These are phyloP conservation scores for Coendou prehensilis DNA, from an alignment of 2,797 vertebrate species.

Conservation along the genomic window DNA sequence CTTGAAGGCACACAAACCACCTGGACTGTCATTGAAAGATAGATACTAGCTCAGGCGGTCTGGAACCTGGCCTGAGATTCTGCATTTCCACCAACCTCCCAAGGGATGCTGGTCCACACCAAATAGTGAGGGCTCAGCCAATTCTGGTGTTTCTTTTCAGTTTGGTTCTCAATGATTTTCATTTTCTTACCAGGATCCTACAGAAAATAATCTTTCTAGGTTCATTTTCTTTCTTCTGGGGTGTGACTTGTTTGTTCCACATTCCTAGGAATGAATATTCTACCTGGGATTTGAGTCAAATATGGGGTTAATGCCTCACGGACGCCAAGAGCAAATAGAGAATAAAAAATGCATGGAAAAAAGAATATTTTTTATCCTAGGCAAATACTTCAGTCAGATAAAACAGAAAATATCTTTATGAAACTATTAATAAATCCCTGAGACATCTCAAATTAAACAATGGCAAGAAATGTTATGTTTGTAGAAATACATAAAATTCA, in stretches of 20 bases:
- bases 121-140: too few species aligned
- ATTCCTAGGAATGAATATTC: constrained; percentile 38
- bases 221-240: not conserved
- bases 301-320: constrained; percentile 83
- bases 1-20: not conserved
- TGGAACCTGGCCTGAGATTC: not conserved
- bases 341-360: constrained; percentile 91
- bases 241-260: not conserved
- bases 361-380: constrained; percentile 90
- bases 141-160: not conserved
- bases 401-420: constrained; percentile 89
- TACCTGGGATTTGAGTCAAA: constrained; percentile 82
- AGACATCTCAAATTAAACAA: constrained; percentile 92
- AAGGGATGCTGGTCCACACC: fast-evolving
- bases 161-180: constrained; percentile 18
- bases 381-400: constrained; percentile 90
- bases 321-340: constrained; percentile 84
- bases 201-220: not conserved
- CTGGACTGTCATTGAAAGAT: not conserved
- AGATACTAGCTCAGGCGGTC: not conserved
- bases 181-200: not conserved
- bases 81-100: not conserved
- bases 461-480: constrained; percentile 89
- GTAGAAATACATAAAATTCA: constrained; percentile 91
- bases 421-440: constrained; percentile 91